phyloP scores from a whole-genome alignment of 2,797 vertebrate genomes.

The Sebastes oblongus region DNA sequence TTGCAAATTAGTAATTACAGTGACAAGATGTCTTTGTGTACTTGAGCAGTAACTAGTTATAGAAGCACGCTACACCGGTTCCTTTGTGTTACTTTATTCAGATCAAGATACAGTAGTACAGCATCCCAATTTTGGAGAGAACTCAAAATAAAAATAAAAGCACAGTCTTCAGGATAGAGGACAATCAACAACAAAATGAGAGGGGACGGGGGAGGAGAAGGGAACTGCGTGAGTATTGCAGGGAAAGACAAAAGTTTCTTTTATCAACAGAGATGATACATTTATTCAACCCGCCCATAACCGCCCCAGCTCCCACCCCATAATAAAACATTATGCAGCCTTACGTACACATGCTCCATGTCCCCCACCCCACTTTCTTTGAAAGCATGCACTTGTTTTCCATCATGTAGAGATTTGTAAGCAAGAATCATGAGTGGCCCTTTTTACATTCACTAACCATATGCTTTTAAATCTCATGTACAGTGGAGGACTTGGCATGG shows the following conservation, averaged over 20 bases:
- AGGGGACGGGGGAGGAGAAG: not conserved
- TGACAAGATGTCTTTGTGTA: slow-evolving; percentile 1
- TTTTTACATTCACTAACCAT: not conserved
- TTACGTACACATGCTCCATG: slow-evolving; percentile 45
- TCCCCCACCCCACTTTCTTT: slow-evolving; percentile 21
- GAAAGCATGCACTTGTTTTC: slow-evolving; percentile 42
- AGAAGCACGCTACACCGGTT: slow-evolving; percentile 6
- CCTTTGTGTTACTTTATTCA: slow-evolving; percentile 82
- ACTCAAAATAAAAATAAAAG: slow-evolving; percentile 76
- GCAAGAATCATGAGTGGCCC: not conserved
- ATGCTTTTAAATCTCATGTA: slow-evolving; percentile 27
- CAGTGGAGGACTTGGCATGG: slow-evolving; percentile 18
- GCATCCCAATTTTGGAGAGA: slow-evolving; percentile 63
- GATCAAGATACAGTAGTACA: slow-evolving; percentile 81
- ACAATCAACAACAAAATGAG: slow-evolving; percentile 70
- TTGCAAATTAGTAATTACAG: not conserved
- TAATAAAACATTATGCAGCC: slow-evolving; percentile 66
- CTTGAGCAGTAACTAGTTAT: not conserved
- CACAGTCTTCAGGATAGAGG: slow-evolving; percentile 69
- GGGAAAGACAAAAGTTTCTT: slow-evolving; percentile 53
- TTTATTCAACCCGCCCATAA: slow-evolving; percentile 63
- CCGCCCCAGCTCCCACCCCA: slow-evolving; percentile 49
- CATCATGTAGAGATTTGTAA: slow-evolving; percentile 1
- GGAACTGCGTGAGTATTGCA: slow-evolving; percentile 29
- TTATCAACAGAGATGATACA: slow-evolving; percentile 57